These are phyloP conservation scores for Microtus montanus DNA, from an alignment of 2,113 vertebrate genomes.

Conservation along the genomic window DNA sequence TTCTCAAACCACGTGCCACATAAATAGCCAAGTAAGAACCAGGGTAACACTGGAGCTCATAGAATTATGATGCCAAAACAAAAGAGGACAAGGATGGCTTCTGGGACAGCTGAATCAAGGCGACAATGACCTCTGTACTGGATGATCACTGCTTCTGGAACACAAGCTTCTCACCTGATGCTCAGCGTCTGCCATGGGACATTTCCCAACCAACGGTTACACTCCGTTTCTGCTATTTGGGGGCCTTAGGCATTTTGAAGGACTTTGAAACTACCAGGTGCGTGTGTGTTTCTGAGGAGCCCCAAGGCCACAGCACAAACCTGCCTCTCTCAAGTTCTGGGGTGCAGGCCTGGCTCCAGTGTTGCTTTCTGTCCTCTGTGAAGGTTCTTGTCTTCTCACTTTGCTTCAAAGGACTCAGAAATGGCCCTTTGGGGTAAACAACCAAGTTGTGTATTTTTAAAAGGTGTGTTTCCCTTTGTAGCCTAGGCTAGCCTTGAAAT, in stretches of 20 bases:
- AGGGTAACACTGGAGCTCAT: neutral
- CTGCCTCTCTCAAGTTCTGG: too few relatives aligned
- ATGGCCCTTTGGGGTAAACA: neutral
- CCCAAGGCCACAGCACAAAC: neutral
- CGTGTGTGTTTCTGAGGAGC: neutral
- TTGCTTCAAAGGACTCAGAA: neutral
- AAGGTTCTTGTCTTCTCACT: neutral
- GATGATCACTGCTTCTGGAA: neutral
- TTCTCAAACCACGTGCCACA: neutral
- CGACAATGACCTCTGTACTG: neutral
- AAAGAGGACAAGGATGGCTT: neutral
- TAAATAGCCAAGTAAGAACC: neutral
- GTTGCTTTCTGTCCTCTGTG: neutral
- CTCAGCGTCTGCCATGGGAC: neutral
- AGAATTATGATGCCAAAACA: neutral
- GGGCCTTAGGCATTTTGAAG: neutral
- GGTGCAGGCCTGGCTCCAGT: neutral
- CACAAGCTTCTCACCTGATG: neutral
- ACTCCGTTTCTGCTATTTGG: neutral
- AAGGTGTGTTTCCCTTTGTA: neutral
- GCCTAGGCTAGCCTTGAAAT: neutral
- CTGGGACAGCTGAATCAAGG: neutral
- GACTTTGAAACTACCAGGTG: neutral
- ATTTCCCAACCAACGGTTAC: fast-evolving
- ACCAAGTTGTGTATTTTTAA: neutral